Base-by-base conservation (phyloP, 1,140 invertebrate species). In the Drosophila bocki region DNA sequence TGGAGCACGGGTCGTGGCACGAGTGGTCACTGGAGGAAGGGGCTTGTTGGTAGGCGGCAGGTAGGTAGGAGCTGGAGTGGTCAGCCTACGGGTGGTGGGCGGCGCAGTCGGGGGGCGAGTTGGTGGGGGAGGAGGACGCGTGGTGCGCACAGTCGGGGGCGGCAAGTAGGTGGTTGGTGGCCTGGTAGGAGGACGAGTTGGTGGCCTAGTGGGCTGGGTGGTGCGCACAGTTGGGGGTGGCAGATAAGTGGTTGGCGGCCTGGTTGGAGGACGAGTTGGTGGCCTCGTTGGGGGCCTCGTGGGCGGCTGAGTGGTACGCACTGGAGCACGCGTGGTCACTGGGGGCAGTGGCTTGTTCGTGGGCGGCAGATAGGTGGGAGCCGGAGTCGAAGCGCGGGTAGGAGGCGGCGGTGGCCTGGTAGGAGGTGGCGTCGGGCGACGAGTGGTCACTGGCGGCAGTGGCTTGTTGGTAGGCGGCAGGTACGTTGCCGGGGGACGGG, bases 241-340 rank as follows among this genome's bases (percentile, higher is more conserved):
- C 41, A 42, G 41, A 17, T 42, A 42, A n/a, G 41, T 42, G n/a
- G 67, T 53, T 32, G 58, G 75, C 58, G 70, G 70, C 42, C 56
- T 69, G 2, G 78, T 75, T 22, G 78, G 41, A 1, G 41, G 41
- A 17, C 15, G 41, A n/a, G 67, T 53, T 17, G 58, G 75, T 56
- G 71, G 69, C 32, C 56, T 62, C 11, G 60, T 54, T 32, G 58
- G 75, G 51, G 71, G 70, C 42, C 56, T 69, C 0, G 78, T 75
- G 12, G 78, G 42, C 0, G 42, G 42, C 42, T 44, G 42, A 9
- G 42, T 44, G 17, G 42, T 17, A 17, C 44, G 44, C 44, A 45
- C 44, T 22, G 42, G 42, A 45, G 42, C 42, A 45, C 42, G 42
- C 17, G 42, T 45, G 42, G 22, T 22, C 22, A 22, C 22, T 22